Conservation (phyloP, 1,140 invertebrate genomes). For the Cherax quadricarinatus region DNA sequence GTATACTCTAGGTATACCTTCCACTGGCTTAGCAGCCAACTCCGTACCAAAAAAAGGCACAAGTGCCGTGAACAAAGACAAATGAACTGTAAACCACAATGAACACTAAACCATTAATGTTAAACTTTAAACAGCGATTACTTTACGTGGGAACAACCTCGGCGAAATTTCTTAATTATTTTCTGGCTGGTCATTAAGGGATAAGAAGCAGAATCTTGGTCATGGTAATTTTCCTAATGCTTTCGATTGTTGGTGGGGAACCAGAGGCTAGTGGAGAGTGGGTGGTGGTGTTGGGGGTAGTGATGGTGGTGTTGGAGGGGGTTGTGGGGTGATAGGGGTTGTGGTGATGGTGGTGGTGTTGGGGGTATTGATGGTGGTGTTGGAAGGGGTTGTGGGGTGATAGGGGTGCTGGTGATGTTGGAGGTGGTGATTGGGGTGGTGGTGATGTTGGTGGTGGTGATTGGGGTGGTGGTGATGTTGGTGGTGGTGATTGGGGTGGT, state of each 20-base stretch:
- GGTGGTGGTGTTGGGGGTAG: background rate
- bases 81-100: background rate
- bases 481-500: background rate
- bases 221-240: slow-evolving; percentile 5
- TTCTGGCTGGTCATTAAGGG: background rate
- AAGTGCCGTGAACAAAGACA: too few species aligned
- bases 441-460: too few species aligned
- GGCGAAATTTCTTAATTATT: background rate
- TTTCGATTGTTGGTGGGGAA: background rate
- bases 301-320: background rate
- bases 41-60: too few species aligned
- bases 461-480: too few species aligned
- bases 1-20: too few species aligned
- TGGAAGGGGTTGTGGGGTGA: background rate
- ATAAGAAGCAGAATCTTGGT: background rate
- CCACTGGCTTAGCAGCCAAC: too few species aligned
- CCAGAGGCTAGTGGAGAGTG: background rate
- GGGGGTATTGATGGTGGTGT: background rate
- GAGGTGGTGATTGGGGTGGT: background rate
- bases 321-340: background rate
- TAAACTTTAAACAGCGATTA: background rate
- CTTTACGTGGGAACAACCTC: background rate
- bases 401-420: background rate
- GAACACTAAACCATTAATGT: background rate
- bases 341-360: background rate